A percentile compares a stretch with the other conserved stretches of the same genome.
These are phyloP conservation scores for Avahi laniger DNA, from an alignment of 2,797 vertebrate genomes.

Conservation along the genomic window DNA sequence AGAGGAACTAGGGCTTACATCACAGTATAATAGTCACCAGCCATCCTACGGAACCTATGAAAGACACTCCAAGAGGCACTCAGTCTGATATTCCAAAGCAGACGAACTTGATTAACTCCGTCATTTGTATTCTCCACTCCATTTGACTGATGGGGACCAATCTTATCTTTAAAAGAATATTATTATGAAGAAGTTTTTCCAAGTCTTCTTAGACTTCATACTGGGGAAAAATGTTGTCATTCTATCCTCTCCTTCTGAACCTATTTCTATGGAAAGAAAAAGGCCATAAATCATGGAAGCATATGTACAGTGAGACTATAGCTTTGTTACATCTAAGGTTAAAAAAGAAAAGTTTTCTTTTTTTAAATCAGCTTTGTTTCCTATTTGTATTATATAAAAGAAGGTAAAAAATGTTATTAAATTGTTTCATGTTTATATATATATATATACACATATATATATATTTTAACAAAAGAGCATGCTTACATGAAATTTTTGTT, in stretches of 20 bases:
- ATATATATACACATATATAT: neutral
- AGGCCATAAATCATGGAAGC: constrained; percentile 26
- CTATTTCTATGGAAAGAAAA: constrained; percentile 52
- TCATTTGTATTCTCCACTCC: constrained; percentile 61
- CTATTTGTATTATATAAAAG: constrained; percentile 51
- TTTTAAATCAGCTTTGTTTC: constrained; percentile 36
- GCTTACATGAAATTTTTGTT: neutral
- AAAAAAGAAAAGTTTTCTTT: constrained; percentile 17
- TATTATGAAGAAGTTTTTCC: constrained; percentile 64
- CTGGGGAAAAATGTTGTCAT: neutral
- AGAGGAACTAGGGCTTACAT: constrained; percentile 9
- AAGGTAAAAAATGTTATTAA: neutral
- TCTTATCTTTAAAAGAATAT: constrained; percentile 73
- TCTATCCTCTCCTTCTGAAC: neutral
- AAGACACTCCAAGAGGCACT: constrained; percentile 43
- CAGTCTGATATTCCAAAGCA: constrained; percentile 56
- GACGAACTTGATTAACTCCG: constrained; percentile 51
- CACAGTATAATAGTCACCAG: constrained; percentile 41
- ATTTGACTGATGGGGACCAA: constrained; percentile 68
- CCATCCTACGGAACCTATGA: neutral
- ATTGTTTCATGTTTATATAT: neutral
- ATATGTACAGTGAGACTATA: neutral
- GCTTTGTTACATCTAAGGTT: constrained; percentile 27
- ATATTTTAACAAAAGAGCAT: neutral
- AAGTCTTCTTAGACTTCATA: constrained; percentile 63